These are phyloP conservation scores for Drosophila meridiana DNA, from an alignment of 2,888 invertebrate species.

Conservation along the genomic window DNA sequence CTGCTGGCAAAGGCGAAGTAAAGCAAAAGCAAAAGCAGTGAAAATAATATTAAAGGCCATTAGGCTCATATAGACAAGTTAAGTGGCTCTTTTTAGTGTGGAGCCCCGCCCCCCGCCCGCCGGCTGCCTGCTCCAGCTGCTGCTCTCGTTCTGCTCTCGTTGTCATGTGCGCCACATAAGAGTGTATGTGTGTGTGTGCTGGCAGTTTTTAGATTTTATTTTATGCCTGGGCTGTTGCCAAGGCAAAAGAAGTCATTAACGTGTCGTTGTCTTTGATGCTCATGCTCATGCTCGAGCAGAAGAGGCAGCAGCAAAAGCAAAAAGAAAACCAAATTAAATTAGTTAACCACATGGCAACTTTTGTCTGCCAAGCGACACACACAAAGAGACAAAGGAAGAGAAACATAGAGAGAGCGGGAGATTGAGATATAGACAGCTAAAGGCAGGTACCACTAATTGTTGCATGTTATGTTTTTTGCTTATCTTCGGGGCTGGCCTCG, in stretches of 20 bases:
- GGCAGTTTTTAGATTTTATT: slow-evolving; percentile 74
- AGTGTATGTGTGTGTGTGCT: slow-evolving; percentile 47
- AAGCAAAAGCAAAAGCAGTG: slow-evolving; percentile 63
- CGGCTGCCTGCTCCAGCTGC: not conserved
- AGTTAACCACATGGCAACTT: slow-evolving; percentile 83
- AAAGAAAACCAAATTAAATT: slow-evolving; percentile 79
- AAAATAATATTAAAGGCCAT: slow-evolving; percentile 84
- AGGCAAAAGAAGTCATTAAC: slow-evolving; percentile 79
- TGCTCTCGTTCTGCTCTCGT: slow-evolving; percentile 14
- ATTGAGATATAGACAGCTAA: slow-evolving; percentile 8
- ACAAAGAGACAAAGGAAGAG: not conserved
- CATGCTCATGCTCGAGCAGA: slow-evolving; percentile 30
- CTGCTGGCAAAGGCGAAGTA: slow-evolving; percentile 15
- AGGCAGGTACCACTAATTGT: slow-evolving; percentile 70
- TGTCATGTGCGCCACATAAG: slow-evolving; percentile 55
- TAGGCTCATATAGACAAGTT: slow-evolving; percentile 85
- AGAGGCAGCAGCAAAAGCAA: slow-evolving; percentile 30
- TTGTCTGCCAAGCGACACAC: slow-evolving; percentile 56
- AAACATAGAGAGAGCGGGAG: not conserved
- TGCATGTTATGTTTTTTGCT: slow-evolving; percentile 80
- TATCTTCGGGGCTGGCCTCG: slow-evolving; percentile 55
- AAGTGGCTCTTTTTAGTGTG: slow-evolving; percentile 83
- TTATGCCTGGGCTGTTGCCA: slow-evolving; percentile 64
- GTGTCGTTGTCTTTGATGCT: slow-evolving; percentile 80
- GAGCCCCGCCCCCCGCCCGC: slow-evolving; percentile 5